phyloP scores from a whole-genome alignment of 2,888 invertebrate genomes.

The Ochlodes sylvanus region DNA sequence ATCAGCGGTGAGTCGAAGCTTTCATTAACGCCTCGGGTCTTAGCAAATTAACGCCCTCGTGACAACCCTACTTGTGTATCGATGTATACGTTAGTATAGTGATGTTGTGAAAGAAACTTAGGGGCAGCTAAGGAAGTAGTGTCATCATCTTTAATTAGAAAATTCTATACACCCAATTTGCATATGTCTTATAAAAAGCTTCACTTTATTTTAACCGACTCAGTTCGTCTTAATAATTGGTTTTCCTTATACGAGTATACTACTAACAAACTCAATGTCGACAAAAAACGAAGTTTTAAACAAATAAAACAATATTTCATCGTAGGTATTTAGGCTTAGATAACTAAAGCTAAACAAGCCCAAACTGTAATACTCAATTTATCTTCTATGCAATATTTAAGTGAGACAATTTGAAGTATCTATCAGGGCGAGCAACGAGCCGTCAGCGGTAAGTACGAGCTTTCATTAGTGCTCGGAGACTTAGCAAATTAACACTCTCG shows the following conservation, averaged over 20 bases:
- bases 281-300: too few relatives aligned
- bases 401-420: conserved; percentile 15
- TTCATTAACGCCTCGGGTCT: conserved; percentile 75
- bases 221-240: too few relatives aligned
- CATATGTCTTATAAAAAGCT: too few relatives aligned
- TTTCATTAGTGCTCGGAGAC: conserved; percentile 75
- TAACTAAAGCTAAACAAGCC: too few relatives aligned
- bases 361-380: not conserved
- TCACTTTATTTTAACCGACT: too few relatives aligned
- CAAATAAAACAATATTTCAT: too few relatives aligned
- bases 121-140: too few relatives aligned
- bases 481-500: conserved; percentile 82
- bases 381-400: not conserved
- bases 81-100: not conserved
- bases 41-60: conserved; percentile 82
- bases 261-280: too few relatives aligned
- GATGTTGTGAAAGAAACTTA: not conserved
- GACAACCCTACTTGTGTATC: conserved; percentile 51
- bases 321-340: too few relatives aligned
- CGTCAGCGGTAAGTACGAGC: conserved; percentile 74
- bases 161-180: too few relatives aligned
- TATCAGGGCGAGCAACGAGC: conserved; percentile 46
- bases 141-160: too few relatives aligned
- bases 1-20: conserved; percentile 73
- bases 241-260: too few relatives aligned